Evolutionary conservation across 2,797 vertebrate genomes (phyloP).

Genomic region (Lepilemur ruficaudatus): DNA sequence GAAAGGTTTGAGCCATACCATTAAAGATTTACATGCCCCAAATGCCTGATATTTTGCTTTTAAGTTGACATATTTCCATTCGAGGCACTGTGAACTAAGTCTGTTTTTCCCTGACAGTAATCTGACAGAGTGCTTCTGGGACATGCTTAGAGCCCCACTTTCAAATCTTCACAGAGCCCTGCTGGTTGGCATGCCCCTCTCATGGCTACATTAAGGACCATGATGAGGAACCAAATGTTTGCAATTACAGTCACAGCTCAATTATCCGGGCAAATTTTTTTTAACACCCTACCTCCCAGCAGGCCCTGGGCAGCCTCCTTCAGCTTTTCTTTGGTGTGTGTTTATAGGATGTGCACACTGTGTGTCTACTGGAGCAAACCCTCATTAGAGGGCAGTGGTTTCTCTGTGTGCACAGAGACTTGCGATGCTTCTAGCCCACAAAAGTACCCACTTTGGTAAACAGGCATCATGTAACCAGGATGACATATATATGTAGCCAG

Average conservation of each 20-base stretch:
- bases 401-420: background rate
- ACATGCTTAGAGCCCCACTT: background rate
- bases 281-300: background rate
- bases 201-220: background rate
- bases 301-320: background rate
- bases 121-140: background rate
- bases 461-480: background rate
- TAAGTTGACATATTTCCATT: background rate
- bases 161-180: background rate
- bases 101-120: background rate
- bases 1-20: background rate
- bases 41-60: background rate
- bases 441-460: background rate
- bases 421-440: accelerated
- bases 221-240: background rate
- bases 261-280: background rate
- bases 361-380: background rate
- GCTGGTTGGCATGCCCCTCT: background rate
- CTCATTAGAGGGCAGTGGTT: background rate
- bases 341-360: no score
- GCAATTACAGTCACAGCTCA: background rate
- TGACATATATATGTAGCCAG: accelerated
- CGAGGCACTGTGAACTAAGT: background rate
- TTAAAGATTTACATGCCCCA: background rate
- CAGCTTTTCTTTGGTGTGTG: background rate